Conservation (phyloP, 1,140 invertebrate species). For the Formica selysi region DNA sequence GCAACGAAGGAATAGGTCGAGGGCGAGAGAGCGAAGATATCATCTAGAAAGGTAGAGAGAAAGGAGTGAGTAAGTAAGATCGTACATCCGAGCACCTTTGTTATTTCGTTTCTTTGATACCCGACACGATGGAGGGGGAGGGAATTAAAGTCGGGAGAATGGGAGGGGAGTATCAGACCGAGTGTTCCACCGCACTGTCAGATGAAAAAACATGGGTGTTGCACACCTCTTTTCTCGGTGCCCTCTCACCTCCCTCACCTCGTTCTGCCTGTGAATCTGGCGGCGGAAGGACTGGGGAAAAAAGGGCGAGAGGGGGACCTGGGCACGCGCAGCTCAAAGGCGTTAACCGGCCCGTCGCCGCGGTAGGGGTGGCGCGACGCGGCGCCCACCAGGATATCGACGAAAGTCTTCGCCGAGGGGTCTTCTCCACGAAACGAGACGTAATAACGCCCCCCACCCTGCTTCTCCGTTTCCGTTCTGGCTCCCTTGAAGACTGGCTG, state of each 20-base stretch:
- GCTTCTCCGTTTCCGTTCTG: slow-evolving; percentile 61
- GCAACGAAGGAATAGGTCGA: neutral
- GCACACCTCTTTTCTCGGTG: slow-evolving; percentile 25
- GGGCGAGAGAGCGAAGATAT: slow-evolving; percentile 9
- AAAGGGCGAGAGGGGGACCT: slow-evolving; percentile 54
- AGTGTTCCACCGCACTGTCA: slow-evolving; percentile 24
- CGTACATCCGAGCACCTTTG: slow-evolving; percentile 76
- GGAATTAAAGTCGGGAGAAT: slow-evolving; percentile 1
- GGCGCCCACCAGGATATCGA: slow-evolving; percentile 68
- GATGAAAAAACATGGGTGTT: slow-evolving; percentile 59
- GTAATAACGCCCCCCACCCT: slow-evolving; percentile 64
- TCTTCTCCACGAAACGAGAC: slow-evolving; percentile 65
- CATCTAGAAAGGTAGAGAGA: slow-evolving; percentile 13
- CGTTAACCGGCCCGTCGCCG: slow-evolving; percentile 61
- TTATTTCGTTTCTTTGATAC: slow-evolving; percentile 77
- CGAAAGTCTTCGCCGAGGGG: slow-evolving; percentile 59
- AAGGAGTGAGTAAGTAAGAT: slow-evolving; percentile 65
- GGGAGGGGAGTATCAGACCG: slow-evolving; percentile 39
- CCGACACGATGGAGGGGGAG: neutral
- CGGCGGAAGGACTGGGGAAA: slow-evolving; percentile 59
- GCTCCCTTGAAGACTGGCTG: slow-evolving; percentile 32
- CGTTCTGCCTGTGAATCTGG: slow-evolving; percentile 56
- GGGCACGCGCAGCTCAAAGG: slow-evolving; percentile 68
- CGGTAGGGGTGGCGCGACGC: slow-evolving; percentile 24
- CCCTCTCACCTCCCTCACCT: slow-evolving; percentile 1